A percentile compares a stretch with the other conserved stretches of the same genome.
Conservation (phyloP, 2,797 vertebrate genomes). For the Ara ararauna region DNA sequence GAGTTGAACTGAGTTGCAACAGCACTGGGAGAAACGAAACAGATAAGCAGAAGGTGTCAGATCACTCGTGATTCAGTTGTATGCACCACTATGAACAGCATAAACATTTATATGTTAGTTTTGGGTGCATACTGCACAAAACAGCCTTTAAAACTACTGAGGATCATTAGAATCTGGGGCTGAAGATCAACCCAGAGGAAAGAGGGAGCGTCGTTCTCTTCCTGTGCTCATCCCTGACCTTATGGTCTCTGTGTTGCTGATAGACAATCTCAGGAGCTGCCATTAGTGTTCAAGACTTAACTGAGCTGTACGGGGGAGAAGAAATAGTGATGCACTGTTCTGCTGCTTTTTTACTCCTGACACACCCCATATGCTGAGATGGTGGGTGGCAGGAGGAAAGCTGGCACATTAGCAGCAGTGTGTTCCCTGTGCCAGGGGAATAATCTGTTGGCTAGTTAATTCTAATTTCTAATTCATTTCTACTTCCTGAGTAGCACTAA, state of each 20-base stretch:
- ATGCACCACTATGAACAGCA: accelerated
- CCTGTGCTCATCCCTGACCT: background rate
- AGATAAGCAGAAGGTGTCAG: background rate
- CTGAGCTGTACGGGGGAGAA: background rate
- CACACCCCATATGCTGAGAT: conserved; percentile 57
- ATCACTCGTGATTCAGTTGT: background rate
- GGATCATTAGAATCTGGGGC: background rate
- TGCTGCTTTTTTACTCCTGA: conserved; percentile 47
- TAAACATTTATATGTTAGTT: background rate
- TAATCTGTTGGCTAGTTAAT: conserved; percentile 44
- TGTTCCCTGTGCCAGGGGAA: conserved; percentile 41
- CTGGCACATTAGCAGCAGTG: conserved; percentile 11
- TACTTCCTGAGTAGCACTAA: background rate
- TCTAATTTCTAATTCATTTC: conserved; percentile 40
- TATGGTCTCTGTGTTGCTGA: background rate
- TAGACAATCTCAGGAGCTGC: background rate
- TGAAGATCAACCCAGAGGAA: background rate
- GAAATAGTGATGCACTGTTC: background rate
- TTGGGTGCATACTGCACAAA: background rate
- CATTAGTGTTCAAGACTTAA: background rate
- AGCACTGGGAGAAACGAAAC: background rate
- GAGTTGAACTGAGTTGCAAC: background rate
- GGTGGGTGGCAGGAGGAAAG: conserved; percentile 48
- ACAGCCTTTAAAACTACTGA: background rate
- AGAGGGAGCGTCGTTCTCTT: background rate